phyloP scores from a whole-genome alignment of 2,797 vertebrate genomes.

The Notolepis coatsorum region DNA sequence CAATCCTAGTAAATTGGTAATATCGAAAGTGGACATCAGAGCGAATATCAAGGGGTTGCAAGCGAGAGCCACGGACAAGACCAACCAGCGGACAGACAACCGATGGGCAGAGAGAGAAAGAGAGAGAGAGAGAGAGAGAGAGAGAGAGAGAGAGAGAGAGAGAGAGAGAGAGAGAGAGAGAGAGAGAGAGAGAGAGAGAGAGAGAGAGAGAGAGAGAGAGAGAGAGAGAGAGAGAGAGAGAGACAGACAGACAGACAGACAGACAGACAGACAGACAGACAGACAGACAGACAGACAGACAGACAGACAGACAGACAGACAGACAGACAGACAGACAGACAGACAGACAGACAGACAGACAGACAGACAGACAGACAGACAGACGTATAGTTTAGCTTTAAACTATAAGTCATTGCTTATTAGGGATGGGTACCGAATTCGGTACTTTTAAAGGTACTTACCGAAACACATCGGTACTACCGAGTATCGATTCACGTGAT shows the following conservation, averaged over 20 bases:
- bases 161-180: not conserved
- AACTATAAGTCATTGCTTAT: too few relatives aligned
- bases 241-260: not conserved
- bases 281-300: not conserved
- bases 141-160: not conserved
- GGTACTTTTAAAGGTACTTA: too few relatives aligned
- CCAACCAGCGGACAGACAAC: too few relatives aligned
- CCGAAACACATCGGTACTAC: too few relatives aligned
- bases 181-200: not conserved
- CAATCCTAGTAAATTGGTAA: too few relatives aligned
- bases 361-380: not conserved
- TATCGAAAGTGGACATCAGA: too few relatives aligned
- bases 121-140: not conserved
- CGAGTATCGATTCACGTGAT: too few relatives aligned
- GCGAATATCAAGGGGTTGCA: too few relatives aligned
- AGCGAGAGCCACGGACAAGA: too few relatives aligned
- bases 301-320: not conserved
- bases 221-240: not conserved
- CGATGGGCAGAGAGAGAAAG: too few relatives aligned
- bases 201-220: not conserved
- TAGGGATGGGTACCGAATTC: too few relatives aligned
- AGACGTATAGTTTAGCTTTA: too few relatives aligned
- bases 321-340: not conserved
- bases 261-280: not conserved
- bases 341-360: not conserved